Evolutionary conservation across 2,113 vertebrate genomes (phyloP).

Genomic region (Entomyzon cyanotis): DNA sequence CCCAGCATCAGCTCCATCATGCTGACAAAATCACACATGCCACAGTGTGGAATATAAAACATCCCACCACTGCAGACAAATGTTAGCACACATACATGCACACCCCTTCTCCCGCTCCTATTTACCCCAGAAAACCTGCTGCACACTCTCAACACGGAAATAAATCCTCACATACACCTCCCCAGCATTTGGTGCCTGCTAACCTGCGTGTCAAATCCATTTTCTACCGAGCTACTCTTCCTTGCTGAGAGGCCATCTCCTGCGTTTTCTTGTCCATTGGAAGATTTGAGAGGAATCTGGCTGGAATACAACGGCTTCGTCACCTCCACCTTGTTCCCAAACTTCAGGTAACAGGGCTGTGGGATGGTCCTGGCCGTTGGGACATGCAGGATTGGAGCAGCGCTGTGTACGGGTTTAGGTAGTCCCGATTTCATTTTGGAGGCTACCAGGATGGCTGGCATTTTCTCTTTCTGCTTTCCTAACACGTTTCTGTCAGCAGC

Average conservation of each 20-base stretch:
- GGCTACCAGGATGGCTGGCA: constrained; percentile 95
- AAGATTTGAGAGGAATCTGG: constrained; percentile 82
- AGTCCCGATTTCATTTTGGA: constrained; percentile 98
- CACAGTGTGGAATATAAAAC: neutral
- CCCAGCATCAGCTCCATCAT: neutral
- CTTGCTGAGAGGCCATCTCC: constrained; percentile 71
- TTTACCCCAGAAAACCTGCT: neutral
- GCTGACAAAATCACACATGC: neutral
- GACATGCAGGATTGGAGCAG: constrained; percentile 88
- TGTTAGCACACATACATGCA: neutral
- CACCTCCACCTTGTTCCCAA: constrained; percentile 82
- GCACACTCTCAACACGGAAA: neutral
- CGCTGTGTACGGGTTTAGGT: constrained; percentile 93
- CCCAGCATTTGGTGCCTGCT: constrained; percentile 42
- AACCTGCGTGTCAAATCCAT: constrained; percentile 88
- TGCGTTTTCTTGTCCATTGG: constrained; percentile 67
- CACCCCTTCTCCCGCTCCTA: neutral
- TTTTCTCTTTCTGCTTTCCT: constrained; percentile 83
- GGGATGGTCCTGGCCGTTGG: constrained; percentile 80
- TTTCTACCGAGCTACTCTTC: constrained; percentile 70
- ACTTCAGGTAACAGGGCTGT: constrained; percentile 84
- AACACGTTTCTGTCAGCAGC: constrained; percentile 76
- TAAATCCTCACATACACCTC: neutral
- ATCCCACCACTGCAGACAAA: neutral
- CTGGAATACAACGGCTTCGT: constrained; percentile 78